Evolutionary conservation across 2,888 invertebrate species (phyloP).

Genomic region (Calliscelio sp.): DNA sequence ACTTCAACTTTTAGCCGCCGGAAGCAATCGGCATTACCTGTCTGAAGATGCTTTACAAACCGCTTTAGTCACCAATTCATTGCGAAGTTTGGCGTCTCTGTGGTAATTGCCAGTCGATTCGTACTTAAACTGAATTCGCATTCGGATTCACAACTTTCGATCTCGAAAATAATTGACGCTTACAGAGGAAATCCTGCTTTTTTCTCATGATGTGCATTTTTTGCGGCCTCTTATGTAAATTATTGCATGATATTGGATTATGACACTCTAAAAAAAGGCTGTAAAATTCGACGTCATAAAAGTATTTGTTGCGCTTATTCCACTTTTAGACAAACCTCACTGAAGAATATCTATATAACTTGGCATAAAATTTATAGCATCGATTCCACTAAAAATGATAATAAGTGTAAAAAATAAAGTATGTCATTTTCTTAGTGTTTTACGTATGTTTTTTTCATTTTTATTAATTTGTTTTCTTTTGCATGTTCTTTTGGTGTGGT

Average conservation of each 20-base stretch:
- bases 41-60: slow-evolving; percentile 57
- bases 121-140: not conserved
- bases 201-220: slow-evolving; percentile 1
- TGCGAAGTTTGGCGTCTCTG: slow-evolving; percentile 31
- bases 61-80: slow-evolving; percentile 55
- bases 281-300: slow-evolving; percentile 7
- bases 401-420: slow-evolving; percentile 11
- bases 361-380: slow-evolving; percentile 8
- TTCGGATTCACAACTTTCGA: slow-evolving; percentile 4
- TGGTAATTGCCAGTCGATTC: slow-evolving; percentile 28
- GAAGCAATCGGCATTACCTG: slow-evolving; percentile 50
- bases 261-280: not conserved
- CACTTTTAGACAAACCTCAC: not conserved
- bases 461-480: no score
- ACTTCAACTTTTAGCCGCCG: slow-evolving; percentile 51
- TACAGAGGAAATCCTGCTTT: not conserved
- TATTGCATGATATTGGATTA: slow-evolving; percentile 14
- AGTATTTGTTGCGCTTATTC: slow-evolving; percentile 15
- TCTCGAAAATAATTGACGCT: slow-evolving; percentile 32
- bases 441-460: no score
- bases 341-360: slow-evolving; percentile 1
- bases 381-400: slow-evolving; percentile 12
- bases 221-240: not conserved
- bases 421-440: not conserved
- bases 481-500: no score